Base-by-base conservation (phyloP, 2,888 invertebrate genomes). In the Boloria selene region DNA sequence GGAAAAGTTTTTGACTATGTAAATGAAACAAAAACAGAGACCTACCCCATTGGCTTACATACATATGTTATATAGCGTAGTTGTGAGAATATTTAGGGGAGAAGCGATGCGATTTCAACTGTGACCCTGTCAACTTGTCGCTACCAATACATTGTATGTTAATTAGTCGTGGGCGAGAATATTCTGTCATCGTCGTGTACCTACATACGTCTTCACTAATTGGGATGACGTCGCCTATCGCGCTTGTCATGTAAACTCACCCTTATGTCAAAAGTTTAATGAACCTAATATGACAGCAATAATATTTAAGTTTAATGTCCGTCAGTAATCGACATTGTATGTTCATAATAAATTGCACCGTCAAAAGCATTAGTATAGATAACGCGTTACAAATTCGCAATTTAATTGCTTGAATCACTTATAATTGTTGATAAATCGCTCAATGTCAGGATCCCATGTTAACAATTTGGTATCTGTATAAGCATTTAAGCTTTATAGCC, bases 81-180 rank as follows among this genome's bases (percentile, higher is more conserved):
- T 61, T 59, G 22, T 67, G n/a, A 51, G 14, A 56, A 51, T 54
- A 42, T 52, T 61, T 61, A 69, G 56, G 54, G 42, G 47, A 58
- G 16, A 51, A 44, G 38, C 53, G 52, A 22, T 45, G 47, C 67
- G 65, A 77, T 78, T 77, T 72, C 78, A 77, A 67, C 63, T 67
- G 64, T 67, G 61, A 82, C 82, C 83, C 79, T 76, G 78, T 79
- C 78, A 77, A 75, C 72, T 69, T 61, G 75, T 75, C 76, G 90
- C 91, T 90, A 89, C 91, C 80, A 81, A 75, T 75, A 82, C 85
- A 91, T 91, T 91, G 91, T 91, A 90, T 91, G 91, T 74, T 88
- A 91, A 91, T 90, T 75, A 77, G 75, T 47, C 42, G 61, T 72
- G 70, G 70, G 75, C 74, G 67, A 78, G 79, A 76, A 80, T 80